Percentiles rank a stretch among this genome's conserved stretches.
Conservation (phyloP, 2,113 vertebrate genomes). For the Puffinus mauretanicus region DNA sequence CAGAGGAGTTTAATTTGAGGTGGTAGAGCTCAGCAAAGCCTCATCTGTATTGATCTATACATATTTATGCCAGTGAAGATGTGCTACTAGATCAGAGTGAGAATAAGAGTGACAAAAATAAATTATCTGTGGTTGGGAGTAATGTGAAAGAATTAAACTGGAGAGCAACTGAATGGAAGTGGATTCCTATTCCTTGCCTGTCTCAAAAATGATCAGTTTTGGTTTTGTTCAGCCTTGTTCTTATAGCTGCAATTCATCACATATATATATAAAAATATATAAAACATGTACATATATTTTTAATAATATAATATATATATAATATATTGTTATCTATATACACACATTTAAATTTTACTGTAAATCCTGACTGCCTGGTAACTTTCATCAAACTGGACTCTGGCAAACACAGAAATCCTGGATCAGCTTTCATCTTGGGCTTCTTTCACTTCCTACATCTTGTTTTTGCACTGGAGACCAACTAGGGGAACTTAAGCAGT, state of each 20-base stretch:
- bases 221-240: background rate
- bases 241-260: background rate
- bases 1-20: background rate
- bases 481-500: background rate
- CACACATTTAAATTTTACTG: background rate
- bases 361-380: background rate
- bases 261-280: background rate
- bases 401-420: background rate
- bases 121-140: background rate
- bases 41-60: background rate
- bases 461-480: background rate
- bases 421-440: background rate
- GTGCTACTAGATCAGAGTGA: background rate
- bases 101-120: background rate
- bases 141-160: background rate
- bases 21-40: background rate
- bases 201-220: background rate
- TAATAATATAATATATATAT: background rate
- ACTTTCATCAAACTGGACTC: background rate
- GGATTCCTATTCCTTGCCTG: background rate
- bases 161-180: background rate
- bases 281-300: background rate
- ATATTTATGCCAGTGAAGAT: background rate
- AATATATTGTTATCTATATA: background rate
- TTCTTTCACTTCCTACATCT: constrained; percentile 53